Base-by-base conservation (phyloP, 2,797 vertebrate species). In the Carapus acus region DNA sequence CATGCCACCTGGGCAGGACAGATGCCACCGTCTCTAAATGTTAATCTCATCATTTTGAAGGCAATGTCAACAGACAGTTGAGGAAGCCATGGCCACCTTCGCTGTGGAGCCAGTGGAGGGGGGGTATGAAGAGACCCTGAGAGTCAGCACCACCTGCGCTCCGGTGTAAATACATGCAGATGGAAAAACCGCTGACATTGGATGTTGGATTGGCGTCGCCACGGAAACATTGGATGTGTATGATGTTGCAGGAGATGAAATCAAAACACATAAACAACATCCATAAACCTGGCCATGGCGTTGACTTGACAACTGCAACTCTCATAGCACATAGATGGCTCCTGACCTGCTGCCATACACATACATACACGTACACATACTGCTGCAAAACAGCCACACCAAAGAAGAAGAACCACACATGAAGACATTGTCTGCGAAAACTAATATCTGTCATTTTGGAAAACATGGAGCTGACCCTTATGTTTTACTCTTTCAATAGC, bases 41-140 rank as follows among this genome's bases (percentile, higher is more conserved):
- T 76, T 83, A 78, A 85, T 81, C 67, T 76, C 63, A 60, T 51
- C 69, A 75, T 80, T 78, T 79, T 79, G 78, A 72, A 79, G 78
- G 74, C 71, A 79, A 52, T 42, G 65, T 76, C 73, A 60, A 49
- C 57, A 41, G 56, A 44, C 54, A n/a, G n/a, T n/a, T n/a, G n/a
- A n/a, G n/a, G 50, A 37, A 68, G 67, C 62, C 27, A 58, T 4
- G 43, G 49, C 65, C 1, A 46, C 43, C 7, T 39, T 67, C 61
- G 46, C 22, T 54, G 36, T 23, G 40, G 50, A 36, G 69, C 59
- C 48, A 39, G 54, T 56, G 46, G 53, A 54, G 69, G 48, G 49
- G 69, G 48, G 49, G 41, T 16, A 36, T 31, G 54, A 19, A 45
- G 58, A 31, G 47, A 44, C 33, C 40, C 58, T 48, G 64, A 76